Evolutionary conservation across 2,797 vertebrate genomes (phyloP).

Genomic region (Esox lucius): DNA sequence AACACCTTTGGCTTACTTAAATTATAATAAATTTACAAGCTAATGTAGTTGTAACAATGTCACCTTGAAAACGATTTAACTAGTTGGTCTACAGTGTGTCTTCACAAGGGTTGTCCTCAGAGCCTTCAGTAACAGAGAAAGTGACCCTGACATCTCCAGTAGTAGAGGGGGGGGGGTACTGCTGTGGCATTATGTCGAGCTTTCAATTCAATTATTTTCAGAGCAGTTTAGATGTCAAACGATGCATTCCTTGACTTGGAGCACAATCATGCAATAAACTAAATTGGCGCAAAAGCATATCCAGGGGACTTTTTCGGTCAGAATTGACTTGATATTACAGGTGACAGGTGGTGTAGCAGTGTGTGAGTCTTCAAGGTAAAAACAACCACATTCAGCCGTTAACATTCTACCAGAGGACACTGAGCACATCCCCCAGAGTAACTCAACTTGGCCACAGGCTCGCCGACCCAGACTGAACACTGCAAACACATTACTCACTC

Average conservation of each 20-base stretch:
- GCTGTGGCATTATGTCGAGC: slow-evolving; percentile 55
- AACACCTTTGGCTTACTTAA: slow-evolving; percentile 32
- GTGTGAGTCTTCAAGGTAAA: neutral
- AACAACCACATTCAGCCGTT: neutral
- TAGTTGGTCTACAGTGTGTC: neutral
- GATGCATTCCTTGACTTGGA: slow-evolving; percentile 42
- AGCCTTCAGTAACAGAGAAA: neutral
- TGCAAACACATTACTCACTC: slow-evolving; percentile 42
- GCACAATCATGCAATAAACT: slow-evolving; percentile 44
- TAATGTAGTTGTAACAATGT: neutral
- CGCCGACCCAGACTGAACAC: slow-evolving; percentile 39
- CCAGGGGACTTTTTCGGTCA: slow-evolving; percentile 28
- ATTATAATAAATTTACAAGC: neutral
- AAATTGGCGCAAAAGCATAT: slow-evolving; percentile 54
- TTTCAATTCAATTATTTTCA: slow-evolving; percentile 39
- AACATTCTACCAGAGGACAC: too few relatives aligned
- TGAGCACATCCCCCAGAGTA: too few relatives aligned
- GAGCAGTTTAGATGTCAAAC: slow-evolving; percentile 42
- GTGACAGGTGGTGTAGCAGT: slow-evolving; percentile 51
- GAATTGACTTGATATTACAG: slow-evolving; percentile 25
- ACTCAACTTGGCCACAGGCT: slow-evolving; percentile 39
- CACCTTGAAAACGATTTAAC: neutral
- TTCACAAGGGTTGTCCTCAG: neutral
- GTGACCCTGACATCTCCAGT: slow-evolving; percentile 60
- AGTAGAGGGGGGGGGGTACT: slow-evolving; percentile 57